Percentiles rank a stretch among this genome's conserved stretches.
These are phyloP conservation scores for Hybognathus amarus DNA, from an alignment of 2,797 vertebrate genomes.

Conservation along the genomic window DNA sequence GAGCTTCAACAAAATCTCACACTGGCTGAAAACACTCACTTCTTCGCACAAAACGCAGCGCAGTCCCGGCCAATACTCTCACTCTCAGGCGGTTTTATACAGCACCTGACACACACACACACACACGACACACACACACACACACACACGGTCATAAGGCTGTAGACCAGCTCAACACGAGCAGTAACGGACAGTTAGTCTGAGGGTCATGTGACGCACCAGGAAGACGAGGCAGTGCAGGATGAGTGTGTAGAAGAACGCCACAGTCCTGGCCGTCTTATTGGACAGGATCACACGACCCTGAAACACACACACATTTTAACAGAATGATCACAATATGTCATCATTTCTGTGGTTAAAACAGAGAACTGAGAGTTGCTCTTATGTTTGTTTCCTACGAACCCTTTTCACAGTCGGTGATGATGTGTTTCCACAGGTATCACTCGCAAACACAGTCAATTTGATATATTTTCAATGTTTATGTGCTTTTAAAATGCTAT, in stretches of 20 bases:
- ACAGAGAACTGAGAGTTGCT: background rate
- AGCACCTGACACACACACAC: slow-evolving; percentile 81
- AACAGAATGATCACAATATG: background rate
- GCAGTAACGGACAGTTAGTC: background rate
- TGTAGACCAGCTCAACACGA: background rate
- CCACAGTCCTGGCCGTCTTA: slow-evolving; percentile 90
- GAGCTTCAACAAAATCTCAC: background rate
- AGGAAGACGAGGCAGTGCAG: slow-evolving; percentile 95
- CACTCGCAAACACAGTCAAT: too few species aligned
- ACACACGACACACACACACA: too few species aligned
- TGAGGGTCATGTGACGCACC: slow-evolving; percentile 73
- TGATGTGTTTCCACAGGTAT: background rate
- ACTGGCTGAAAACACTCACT: slow-evolving; percentile 76
- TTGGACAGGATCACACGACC: slow-evolving; percentile 93
- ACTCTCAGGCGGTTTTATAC: slow-evolving; percentile 96
- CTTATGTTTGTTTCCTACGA: too few species aligned
- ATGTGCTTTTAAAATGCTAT: too few species aligned
- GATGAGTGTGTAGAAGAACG: slow-evolving; percentile 96
- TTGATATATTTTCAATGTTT: too few species aligned
- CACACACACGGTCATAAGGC: background rate
- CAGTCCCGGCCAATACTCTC: slow-evolving; percentile 95
- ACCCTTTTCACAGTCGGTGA: background rate
- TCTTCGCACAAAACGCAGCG: slow-evolving; percentile 89
- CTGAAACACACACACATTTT: slow-evolving; percentile 69
- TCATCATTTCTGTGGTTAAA: background rate